Percentiles rank a stretch among this genome's conserved stretches.
Evolutionary conservation across 2,888 invertebrate genomes (phyloP).

Genomic region (Epinotia bilunana): DNA sequence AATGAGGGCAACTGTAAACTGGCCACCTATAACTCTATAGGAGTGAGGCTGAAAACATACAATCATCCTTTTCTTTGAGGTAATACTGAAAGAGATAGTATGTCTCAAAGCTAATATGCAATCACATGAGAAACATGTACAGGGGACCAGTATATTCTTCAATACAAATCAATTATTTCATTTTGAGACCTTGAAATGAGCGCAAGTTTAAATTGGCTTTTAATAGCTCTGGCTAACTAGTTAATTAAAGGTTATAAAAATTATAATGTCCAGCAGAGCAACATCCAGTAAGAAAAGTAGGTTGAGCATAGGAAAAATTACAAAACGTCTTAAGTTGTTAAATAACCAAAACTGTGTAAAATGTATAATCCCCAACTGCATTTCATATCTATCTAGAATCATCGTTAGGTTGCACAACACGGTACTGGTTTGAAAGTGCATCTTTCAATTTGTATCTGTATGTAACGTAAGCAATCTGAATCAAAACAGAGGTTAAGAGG

Average conservation of each 20-base stretch:
- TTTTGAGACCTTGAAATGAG: constrained; percentile 35
- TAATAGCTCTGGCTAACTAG: constrained; percentile 24
- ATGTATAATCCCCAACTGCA: background rate
- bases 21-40: too few relatives aligned
- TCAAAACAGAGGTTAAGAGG: constrained; percentile 26
- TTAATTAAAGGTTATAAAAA: constrained; percentile 9
- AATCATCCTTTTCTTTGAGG: background rate
- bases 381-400: constrained; percentile 1
- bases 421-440: background rate
- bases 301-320: background rate
- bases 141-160: background rate
- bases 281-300: constrained; percentile 3
- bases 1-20: background rate
- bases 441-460: constrained; percentile 11
- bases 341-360: background rate
- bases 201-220: constrained; percentile 29
- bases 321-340: background rate
- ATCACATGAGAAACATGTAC: background rate
- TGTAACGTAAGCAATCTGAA: background rate
- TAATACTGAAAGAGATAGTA: background rate
- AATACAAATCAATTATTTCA: constrained; percentile 33
- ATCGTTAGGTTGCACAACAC: background rate
- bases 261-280: constrained; percentile 14
- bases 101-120: background rate
- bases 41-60: background rate